Conservation (phyloP, 2,888 invertebrate species). For the Lomographa bimaculata region DNA sequence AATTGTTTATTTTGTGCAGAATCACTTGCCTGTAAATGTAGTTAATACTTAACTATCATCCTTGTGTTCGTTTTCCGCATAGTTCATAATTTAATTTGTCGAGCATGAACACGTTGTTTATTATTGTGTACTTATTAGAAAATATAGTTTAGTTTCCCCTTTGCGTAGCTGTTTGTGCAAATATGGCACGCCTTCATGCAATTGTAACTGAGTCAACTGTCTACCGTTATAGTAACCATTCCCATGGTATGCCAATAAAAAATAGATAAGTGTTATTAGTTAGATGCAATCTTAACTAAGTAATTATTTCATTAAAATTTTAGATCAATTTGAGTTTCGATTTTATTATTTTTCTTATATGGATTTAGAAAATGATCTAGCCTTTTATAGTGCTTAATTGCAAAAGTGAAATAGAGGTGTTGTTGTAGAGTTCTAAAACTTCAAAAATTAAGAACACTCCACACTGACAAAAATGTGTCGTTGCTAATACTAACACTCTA, state of each 20-base stretch:
- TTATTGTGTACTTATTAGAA: constrained; percentile 28
- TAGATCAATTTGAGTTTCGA: too few species aligned
- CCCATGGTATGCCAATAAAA: constrained; percentile 17
- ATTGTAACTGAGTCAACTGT: constrained; percentile 32
- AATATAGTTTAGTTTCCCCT: constrained; percentile 39
- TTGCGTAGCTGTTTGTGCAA: constrained; percentile 36
- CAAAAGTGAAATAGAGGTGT: too few species aligned
- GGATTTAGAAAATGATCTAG: too few species aligned
- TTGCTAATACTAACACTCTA: too few species aligned
- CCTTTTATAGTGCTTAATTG: too few species aligned
- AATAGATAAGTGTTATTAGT: constrained; percentile 6
- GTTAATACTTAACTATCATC: constrained; percentile 16
- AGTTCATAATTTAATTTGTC: constrained; percentile 20
- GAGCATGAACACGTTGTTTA: constrained; percentile 34
- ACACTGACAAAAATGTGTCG: too few species aligned
- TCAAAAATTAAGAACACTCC: too few species aligned
- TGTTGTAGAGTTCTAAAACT: too few species aligned
- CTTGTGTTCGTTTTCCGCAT: constrained; percentile 11
- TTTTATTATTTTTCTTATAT: too few species aligned
- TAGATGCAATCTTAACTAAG: constrained; percentile 1
- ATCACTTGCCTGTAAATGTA: constrained; percentile 13
- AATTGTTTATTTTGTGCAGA: too few species aligned
- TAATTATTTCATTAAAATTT: too few species aligned
- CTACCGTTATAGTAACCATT: constrained; percentile 12
- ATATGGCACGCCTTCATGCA: constrained; percentile 37